Evolutionary conservation across 92 coral and sea anemone genomes (phyloP).

Genomic region (Epizoanthus rinbou): DNA sequence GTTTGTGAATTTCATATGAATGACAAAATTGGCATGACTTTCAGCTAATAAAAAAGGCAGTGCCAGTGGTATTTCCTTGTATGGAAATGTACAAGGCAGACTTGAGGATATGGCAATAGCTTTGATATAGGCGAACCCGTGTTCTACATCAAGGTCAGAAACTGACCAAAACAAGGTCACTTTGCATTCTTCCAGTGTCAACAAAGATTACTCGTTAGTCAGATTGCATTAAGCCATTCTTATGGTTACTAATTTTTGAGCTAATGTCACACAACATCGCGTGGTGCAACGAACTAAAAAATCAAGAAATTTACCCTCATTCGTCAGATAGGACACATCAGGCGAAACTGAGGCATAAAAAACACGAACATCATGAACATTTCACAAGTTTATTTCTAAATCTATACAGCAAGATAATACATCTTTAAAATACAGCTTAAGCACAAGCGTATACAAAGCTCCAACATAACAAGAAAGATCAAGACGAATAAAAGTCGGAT

Average conservation of each 20-base stretch:
- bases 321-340: no score
- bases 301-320: no score
- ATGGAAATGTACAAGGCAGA: background rate
- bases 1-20: no score
- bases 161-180: constrained; percentile 28
- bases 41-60: background rate
- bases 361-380: no score
- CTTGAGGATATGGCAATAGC: background rate
- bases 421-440: background rate
- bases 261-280: constrained; percentile 31
- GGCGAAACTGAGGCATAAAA: no score
- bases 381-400: no score
- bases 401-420: no score
- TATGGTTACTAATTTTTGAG: no score
- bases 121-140: background rate
- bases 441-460: constrained; percentile 16
- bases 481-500: background rate
- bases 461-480: constrained; percentile 4
- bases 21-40: background rate
- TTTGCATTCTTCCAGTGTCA: background rate
- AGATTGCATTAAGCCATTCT: background rate
- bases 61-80: background rate
- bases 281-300: background rate
- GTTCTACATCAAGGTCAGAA: background rate
- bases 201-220: background rate